phyloP scores from a whole-genome alignment of 2,113 vertebrate genomes.

The Psammodynastes pulverulentus region DNA sequence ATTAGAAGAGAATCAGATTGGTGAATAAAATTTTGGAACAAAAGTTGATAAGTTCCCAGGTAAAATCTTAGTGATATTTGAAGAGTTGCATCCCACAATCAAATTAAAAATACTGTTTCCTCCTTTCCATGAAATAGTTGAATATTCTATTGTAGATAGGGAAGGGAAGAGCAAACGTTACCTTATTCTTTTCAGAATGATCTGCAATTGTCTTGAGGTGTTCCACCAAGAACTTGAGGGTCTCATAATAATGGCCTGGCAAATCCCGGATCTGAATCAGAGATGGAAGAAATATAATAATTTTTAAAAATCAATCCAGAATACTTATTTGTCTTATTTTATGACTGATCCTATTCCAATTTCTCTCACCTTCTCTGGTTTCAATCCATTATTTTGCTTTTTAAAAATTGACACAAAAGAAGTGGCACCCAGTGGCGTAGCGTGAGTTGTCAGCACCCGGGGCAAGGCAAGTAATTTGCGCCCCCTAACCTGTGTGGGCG shows the following conservation, averaged over 20 bases:
- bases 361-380: not conserved
- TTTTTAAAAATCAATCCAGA: not conserved
- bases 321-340: not conserved
- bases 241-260: constrained; percentile 91
- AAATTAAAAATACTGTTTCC: not conserved
- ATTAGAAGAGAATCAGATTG: not conserved
- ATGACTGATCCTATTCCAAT: not conserved
- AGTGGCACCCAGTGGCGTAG: too few relatives aligned
- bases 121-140: not conserved
- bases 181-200: constrained; percentile 94
- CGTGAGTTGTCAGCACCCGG: too few relatives aligned
- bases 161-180: not conserved
- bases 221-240: constrained; percentile 88
- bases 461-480: too few relatives aligned
- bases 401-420: not conserved
- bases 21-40: not conserved
- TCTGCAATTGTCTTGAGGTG: constrained; percentile 94
- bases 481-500: too few relatives aligned
- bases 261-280: constrained; percentile 86
- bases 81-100: not conserved
- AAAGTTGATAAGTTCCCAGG: not conserved
- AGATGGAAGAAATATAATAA: not conserved
- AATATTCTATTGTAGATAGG: not conserved
- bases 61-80: not conserved
- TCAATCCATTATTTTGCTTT: not conserved